Conservation (phyloP, 1,140 invertebrate species). For the Drosophila murphyi region DNA sequence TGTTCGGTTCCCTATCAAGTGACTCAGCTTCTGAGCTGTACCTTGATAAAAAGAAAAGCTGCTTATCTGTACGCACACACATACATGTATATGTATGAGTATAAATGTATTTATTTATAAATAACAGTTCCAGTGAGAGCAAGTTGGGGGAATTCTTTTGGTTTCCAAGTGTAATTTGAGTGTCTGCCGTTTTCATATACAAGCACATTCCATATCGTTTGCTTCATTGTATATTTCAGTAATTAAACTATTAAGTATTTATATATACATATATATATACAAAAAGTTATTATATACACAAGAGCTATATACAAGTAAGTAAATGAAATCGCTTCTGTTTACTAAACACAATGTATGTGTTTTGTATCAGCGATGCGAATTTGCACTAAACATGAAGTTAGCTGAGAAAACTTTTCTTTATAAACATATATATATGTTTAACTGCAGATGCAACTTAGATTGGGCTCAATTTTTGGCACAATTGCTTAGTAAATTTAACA, state of each 20-base stretch:
- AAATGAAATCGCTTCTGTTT: too few relatives aligned
- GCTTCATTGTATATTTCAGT: not conserved
- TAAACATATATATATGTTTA: not conserved
- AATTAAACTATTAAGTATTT: not conserved
- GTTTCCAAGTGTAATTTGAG: slow-evolving; percentile 8
- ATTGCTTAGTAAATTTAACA: too few relatives aligned
- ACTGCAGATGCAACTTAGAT: not conserved
- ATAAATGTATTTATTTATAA: not conserved
- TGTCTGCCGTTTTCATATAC: not conserved
- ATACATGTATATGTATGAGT: not conserved
- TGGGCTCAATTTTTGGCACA: too few relatives aligned
- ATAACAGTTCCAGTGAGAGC: not conserved
- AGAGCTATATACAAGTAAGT: not conserved
- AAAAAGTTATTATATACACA: not conserved
- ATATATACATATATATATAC: not conserved
- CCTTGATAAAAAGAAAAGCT: slow-evolving; percentile 15
- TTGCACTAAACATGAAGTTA: too few relatives aligned
- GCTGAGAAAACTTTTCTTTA: too few relatives aligned
- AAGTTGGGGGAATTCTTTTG: not conserved
- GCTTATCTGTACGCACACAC: slow-evolving; percentile 1
- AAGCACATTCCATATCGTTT: not conserved
- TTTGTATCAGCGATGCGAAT: too few relatives aligned
- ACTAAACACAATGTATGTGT: too few relatives aligned
- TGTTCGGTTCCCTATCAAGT: slow-evolving; percentile 3
- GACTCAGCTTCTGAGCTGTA: slow-evolving; percentile 11